Evolutionary conservation across 2,888 invertebrate genomes (phyloP), one percentile per base, ranked within the genome.

Genomic region (Baccha elongata): DNA sequence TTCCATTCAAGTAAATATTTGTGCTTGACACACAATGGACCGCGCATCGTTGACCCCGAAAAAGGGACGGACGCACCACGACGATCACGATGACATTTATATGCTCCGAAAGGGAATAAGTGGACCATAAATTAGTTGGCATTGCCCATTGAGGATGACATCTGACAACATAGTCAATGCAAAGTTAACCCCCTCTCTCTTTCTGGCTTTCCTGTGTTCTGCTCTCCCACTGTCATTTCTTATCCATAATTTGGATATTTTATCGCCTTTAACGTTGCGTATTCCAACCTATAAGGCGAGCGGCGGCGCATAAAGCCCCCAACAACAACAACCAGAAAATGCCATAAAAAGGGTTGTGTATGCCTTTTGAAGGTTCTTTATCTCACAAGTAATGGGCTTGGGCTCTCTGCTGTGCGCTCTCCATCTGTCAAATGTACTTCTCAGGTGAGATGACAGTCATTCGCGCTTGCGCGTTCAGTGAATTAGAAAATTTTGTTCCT

Each of bases 111-210:
- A 78, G 83, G 78, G 73, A 83, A 78, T 83, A 83, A 83, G 83
- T 83, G 83, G 78, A 83, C 72, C 78, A 73, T 83, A 83, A 83
- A 83, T 83, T 83, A 83, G 72, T 72, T 83, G 72, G 40, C 78
- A 73, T 72, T 83, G 83, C 83, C 81, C 78, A 83, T 78, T 81
- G 65, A 83, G 67, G 76, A 83, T 83, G 83, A 83, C 83, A 83
- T 83, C 83, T 83, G 83, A 83, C 83, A 83, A 83, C 78, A 78
- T 78, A 78, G 83, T 83, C 83, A 83, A 78, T 78, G 78, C 50
- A 40, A 65, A n/a, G n/a, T 23, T 15, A n/a, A 29, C 15, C 71
- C 62, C 15, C 48, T 50, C 23, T 1, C 13, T 53, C 35, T n/a
- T 19, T 35, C 11, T 0, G 2, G 15, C 17, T 5, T 3, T 35